Evolutionary conservation across 1,140 invertebrate species (phyloP), one percentile per base, ranked within the genome.

Genomic region (Pygmarrhopalites habei): DNA sequence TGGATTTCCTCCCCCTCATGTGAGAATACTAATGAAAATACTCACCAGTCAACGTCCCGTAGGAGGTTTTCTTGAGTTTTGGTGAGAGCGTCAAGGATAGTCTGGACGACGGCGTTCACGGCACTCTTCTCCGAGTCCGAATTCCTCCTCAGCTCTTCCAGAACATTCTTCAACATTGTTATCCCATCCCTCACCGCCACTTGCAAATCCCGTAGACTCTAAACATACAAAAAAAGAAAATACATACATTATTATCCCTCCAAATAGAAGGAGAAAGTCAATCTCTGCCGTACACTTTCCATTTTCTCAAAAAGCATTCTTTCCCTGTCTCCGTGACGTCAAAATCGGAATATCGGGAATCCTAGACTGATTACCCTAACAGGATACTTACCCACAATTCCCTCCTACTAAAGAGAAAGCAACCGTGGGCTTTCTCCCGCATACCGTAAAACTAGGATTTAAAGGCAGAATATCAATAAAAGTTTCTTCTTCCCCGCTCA

Each of bases 71-170:
- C 75, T 62, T 86, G 84, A 0, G 83, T 85, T 72, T 85, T 85
- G 17, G 79, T 80, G 23, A 86, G 80, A 0, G 79, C 79, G 44
- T 86, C 84, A 63, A 83, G 81, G 58, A 85, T 80, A 23, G 82
- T 83, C 70, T 85, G 83, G 63, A 82, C 84, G 65, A 85, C 84
- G 17, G 79, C 78, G 72, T 83, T 83, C 28, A 86, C 78, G 12
- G 82, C 80, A 35, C 81, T 79, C 69, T 85, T 85, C 72, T 86
- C 85, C 0, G 79, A 74, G 23, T 86, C 84, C 67, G 84, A 80
- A 69, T 84, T 85, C 29, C 80, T 78, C 12, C 82, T 76, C 4
- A 86, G 72, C 66, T 86, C 84, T 53, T 86, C 84, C 64, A 86
- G 74, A 12, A 85, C 77, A 0, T 79, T 80, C 67, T 84, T 84